Conservation (phyloP, 2,113 vertebrate species). For the Ceratotherium simum region DNA sequence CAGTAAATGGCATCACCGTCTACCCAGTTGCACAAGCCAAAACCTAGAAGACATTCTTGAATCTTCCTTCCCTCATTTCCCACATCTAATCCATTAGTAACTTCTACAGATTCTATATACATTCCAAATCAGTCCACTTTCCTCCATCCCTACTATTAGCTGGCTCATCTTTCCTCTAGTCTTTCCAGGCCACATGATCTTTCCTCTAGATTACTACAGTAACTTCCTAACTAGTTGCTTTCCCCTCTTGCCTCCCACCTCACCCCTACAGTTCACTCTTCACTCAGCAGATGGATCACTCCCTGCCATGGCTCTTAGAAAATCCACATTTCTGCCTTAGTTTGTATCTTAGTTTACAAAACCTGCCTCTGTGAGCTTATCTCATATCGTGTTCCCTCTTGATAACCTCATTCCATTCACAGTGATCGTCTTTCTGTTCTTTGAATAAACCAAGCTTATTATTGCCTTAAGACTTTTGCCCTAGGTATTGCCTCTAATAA, state of each 20-base stretch:
- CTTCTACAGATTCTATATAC: neutral
- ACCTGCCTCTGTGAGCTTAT: neutral
- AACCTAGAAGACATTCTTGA: neutral
- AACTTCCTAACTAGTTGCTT: neutral
- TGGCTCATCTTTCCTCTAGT: neutral
- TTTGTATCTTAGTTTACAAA: neutral
- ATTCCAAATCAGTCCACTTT: neutral
- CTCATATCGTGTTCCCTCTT: neutral
- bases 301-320: neutral
- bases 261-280: neutral
- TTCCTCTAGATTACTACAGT: neutral
- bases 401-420: neutral
- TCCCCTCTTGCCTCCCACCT: neutral
- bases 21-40: neutral
- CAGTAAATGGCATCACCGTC: neutral
- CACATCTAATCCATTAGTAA: neutral
- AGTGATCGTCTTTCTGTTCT: slow-evolving; percentile 1
- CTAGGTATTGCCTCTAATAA: neutral
- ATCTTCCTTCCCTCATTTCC: neutral
- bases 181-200: neutral
- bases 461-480: neutral
- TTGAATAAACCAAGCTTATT: neutral
- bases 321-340: neutral
- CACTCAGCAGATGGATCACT: neutral
- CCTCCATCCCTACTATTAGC: neutral